These are phyloP conservation scores for Parnassius apollo DNA, from an alignment of 2,888 invertebrate species.

Conservation along the genomic window DNA sequence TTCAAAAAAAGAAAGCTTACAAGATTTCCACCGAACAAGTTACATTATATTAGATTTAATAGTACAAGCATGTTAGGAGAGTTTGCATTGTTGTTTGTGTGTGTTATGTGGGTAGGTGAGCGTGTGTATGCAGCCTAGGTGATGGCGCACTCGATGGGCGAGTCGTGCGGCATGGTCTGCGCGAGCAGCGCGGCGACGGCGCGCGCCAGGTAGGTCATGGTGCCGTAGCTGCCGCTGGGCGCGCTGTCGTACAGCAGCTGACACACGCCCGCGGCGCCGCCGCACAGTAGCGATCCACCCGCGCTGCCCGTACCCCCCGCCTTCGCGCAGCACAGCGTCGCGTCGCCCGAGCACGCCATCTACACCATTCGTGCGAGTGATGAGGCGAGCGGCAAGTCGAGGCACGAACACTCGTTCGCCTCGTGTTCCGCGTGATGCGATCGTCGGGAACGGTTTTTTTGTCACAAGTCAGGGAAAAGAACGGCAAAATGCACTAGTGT, in stretches of 20 bases:
- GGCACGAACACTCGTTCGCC: too few relatives aligned
- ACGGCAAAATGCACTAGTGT: too few relatives aligned
- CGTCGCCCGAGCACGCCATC: conserved; percentile 94
- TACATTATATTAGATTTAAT: too few relatives aligned
- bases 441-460: too few relatives aligned
- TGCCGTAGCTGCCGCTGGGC: conserved; percentile 97
- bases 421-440: too few relatives aligned
- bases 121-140: conserved; percentile 60
- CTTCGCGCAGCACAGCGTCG: conserved; percentile 95
- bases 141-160: conserved; percentile 91
- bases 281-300: conserved; percentile 87
- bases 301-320: conserved; percentile 58
- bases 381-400: too few relatives aligned
- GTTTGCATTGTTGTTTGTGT: too few relatives aligned
- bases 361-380: conserved; percentile 46
- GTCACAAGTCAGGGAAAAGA: too few relatives aligned
- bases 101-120: too few relatives aligned
- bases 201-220: conserved; percentile 97
- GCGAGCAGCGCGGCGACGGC: conserved; percentile 87
- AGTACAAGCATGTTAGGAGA: too few relatives aligned
- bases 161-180: conserved; percentile 87
- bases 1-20: too few relatives aligned
- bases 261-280: conserved; percentile 97
- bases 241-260: conserved; percentile 99
- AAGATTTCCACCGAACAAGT: too few relatives aligned